Percentiles rank a stretch among this genome's conserved stretches.
These are phyloP conservation scores for Microctonus hyperodae DNA, from an alignment of 2,888 invertebrate species.

Conservation along the genomic window DNA sequence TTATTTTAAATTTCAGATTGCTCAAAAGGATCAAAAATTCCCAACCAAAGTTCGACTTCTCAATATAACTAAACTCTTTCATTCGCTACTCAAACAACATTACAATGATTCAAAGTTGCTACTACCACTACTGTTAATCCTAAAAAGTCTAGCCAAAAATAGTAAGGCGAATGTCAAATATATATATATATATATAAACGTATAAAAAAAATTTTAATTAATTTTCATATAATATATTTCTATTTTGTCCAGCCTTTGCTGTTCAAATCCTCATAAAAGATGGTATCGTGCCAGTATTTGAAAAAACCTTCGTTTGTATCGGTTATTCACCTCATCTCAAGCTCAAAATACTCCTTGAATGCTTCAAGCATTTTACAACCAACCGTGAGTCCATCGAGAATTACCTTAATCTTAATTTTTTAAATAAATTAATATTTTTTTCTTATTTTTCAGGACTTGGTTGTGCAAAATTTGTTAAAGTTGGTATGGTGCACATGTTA, in stretches of 20 bases:
- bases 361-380: slow-evolving; percentile 73
- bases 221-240: background rate
- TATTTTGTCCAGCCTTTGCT: slow-evolving; percentile 59
- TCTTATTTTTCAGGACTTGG: slow-evolving; percentile 65
- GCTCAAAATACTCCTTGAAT: slow-evolving; percentile 72
- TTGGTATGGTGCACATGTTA: slow-evolving; percentile 67
- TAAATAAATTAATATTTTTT: background rate
- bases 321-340: slow-evolving; percentile 71
- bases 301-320: slow-evolving; percentile 68
- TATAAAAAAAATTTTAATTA: background rate
- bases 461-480: slow-evolving; percentile 72
- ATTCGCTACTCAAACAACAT: slow-evolving; percentile 69
- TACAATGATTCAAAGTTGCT: slow-evolving; percentile 69
- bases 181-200: background rate
- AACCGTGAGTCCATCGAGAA: slow-evolving; percentile 66
- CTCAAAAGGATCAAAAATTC: slow-evolving; percentile 69
- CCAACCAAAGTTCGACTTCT: slow-evolving; percentile 71
- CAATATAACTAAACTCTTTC: slow-evolving; percentile 70
- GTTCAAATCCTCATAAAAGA: slow-evolving; percentile 67
- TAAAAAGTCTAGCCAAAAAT: slow-evolving; percentile 70
- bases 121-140: slow-evolving; percentile 68
- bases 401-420: background rate
- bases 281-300: slow-evolving; percentile 69
- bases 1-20: slow-evolving; percentile 43
- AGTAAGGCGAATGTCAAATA: slow-evolving; percentile 59